phyloP scores from a whole-genome alignment of 2,113 vertebrate species.

The Ancistrus triradiatus region DNA sequence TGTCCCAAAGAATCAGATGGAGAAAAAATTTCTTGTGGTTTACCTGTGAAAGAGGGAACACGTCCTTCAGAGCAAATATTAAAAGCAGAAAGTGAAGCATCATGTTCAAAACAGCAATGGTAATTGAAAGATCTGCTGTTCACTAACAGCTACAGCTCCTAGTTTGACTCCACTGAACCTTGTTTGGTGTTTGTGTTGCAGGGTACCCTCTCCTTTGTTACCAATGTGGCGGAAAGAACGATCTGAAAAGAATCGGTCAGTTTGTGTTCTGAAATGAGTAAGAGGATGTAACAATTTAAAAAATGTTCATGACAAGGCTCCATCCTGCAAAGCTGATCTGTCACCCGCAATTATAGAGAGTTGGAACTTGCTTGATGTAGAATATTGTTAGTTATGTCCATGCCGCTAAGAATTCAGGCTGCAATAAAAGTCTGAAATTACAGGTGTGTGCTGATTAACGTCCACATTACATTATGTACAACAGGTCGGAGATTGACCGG shows the following conservation, averaged over 20 bases:
- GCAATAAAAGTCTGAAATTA: too few relatives aligned
- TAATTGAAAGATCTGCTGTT: neutral
- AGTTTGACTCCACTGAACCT: neutral
- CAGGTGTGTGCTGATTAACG: too few relatives aligned
- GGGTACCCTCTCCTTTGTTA: slow-evolving; percentile 44
- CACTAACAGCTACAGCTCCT: neutral
- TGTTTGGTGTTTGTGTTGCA: slow-evolving; percentile 36
- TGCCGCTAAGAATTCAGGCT: too few relatives aligned
- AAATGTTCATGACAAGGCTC: too few relatives aligned
- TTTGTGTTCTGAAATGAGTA: neutral
- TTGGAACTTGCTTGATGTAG: too few relatives aligned
- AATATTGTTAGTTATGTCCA: too few relatives aligned
- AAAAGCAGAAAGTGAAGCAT: slow-evolving; percentile 4
- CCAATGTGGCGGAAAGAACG: slow-evolving; percentile 57
- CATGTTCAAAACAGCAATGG: slow-evolving; percentile 11
- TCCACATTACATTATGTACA: too few relatives aligned
- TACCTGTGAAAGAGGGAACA: neutral
- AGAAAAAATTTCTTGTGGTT: too few relatives aligned
- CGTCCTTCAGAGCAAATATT: neutral
- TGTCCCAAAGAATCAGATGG: neutral
- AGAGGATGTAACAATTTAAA: too few relatives aligned
- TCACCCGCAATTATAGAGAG: too few relatives aligned
- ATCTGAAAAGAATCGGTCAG: slow-evolving; percentile 61
- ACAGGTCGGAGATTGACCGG: too few relatives aligned
- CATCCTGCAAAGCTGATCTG: too few relatives aligned